Evolutionary conservation across 2,113 vertebrate species (phyloP), one percentile per base, ranked within the genome.

Genomic region (Choloepus hoffmanni): DNA sequence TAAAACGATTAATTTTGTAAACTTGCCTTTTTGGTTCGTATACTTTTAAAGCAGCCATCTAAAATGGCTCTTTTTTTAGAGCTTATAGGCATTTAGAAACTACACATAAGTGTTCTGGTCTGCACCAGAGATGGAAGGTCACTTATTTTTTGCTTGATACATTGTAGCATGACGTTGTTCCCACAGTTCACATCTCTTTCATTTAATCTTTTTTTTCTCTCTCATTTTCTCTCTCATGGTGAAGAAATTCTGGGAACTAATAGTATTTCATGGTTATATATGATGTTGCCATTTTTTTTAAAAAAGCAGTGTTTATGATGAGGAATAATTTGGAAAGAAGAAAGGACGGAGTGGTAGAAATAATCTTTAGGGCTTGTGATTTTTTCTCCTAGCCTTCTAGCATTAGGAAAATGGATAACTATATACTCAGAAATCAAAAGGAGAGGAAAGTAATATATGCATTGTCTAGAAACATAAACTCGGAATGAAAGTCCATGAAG

Each of bases 1-100:
- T 96, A 96, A 97, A 92, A 74, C 40, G 97, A 90, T 81, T 97
- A 94, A 86, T 96, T 97, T 87, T 96, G 74, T 96, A 97, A 92
- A 70, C 48, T 81, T 94, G 23, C 8, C 67, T 88, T 45, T 82
- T 96, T 53, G 65, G 10, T 89, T 53, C 7, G 33, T 77, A 33
- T 77, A 9, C 28, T 90, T 92, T 97, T 73, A 79, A 58, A 77
- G 48, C 65, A 68, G 74, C 43, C 95, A 89, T 72, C 1, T 72
- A 96, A 94, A 95, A 26, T 73, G 67, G 77, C 88, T 74, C 21
- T 91, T 87, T 40, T 40, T 9, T 48, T 4, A 90, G 89, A 60
- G 93, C 24, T 67, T 81, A 58, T 33, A 78, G n/a, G 21, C 30
- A 84, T 70, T 91, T 91, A 67, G 63, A 85, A 94, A 50, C 60